phyloP scores from a whole-genome alignment of 2,797 vertebrate species.

The Pygocentrus nattereri region DNA sequence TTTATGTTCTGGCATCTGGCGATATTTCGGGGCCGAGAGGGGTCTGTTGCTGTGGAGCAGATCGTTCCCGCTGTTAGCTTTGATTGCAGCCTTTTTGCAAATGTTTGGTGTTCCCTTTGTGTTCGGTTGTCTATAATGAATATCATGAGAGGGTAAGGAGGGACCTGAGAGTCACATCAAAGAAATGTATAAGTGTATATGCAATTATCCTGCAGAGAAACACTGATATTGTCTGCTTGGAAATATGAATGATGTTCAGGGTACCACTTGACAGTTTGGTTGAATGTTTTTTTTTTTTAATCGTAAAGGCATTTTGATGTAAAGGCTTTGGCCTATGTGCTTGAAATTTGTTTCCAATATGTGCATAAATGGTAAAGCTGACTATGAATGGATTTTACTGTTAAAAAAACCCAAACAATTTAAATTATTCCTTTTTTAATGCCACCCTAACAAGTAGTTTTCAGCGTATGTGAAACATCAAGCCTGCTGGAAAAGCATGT shows the following conservation, averaged over 20 bases:
- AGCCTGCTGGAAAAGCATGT: too few species aligned
- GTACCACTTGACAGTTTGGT: too few species aligned
- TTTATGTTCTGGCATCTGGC: conserved; percentile 42
- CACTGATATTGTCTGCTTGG: neutral
- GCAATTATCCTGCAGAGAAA: neutral
- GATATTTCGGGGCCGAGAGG: conserved; percentile 44
- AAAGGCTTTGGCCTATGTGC: too few species aligned
- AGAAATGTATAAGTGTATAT: conserved; percentile 4
- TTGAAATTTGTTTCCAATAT: too few species aligned
- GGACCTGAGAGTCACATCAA: neutral
- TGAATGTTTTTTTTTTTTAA: too few species aligned
- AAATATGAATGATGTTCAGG: neutral
- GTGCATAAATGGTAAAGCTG: too few species aligned
- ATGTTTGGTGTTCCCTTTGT: neutral
- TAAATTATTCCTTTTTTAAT: too few species aligned
- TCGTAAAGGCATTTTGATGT: too few species aligned
- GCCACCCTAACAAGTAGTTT: too few species aligned
- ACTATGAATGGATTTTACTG: too few species aligned
- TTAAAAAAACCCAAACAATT: too few species aligned
- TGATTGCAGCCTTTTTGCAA: conserved; percentile 5
- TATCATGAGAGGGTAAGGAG: neutral
- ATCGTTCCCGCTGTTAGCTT: conserved; percentile 14
- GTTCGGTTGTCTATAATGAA: neutral
- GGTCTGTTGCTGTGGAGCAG: conserved; percentile 28
- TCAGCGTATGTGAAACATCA: too few species aligned